These are phyloP conservation scores for Cepphus grylle DNA, from an alignment of 2,113 vertebrate genomes.

Conservation along the genomic window DNA sequence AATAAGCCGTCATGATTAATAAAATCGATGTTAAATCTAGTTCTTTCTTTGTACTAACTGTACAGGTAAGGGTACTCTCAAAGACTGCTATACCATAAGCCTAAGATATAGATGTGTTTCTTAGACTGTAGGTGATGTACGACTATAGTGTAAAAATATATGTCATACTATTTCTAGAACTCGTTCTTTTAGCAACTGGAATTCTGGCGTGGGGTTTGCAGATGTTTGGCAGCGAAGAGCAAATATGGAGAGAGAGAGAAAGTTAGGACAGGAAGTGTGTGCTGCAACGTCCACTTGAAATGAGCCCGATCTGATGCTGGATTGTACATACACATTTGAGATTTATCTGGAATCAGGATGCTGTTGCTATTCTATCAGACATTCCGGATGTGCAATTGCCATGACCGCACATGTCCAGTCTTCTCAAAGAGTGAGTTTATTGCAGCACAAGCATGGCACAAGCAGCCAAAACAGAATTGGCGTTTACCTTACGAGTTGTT, in stretches of 20 bases:
- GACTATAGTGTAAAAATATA: background rate
- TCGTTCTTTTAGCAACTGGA: background rate
- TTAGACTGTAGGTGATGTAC: background rate
- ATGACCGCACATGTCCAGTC: background rate
- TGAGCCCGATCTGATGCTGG: accelerated
- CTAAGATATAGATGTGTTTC: background rate
- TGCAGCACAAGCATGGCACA: background rate
- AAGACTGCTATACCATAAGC: background rate
- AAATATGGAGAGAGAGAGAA: background rate
- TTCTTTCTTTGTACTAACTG: background rate
- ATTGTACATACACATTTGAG: background rate
- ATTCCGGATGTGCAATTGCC: background rate
- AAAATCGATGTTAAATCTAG: background rate
- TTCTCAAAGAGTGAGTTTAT: background rate
- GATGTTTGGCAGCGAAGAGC: background rate
- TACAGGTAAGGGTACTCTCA: background rate
- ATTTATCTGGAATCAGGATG: background rate
- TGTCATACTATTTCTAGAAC: background rate
- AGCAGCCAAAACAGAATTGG: background rate
- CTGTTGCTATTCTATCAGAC: background rate
- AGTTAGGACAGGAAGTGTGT: background rate
- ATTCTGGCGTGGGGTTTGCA: background rate
- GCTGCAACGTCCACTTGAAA: background rate
- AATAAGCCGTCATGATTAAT: background rate
- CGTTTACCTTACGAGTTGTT: background rate